A percentile compares a stretch with the other conserved stretches of the same genome.
These are phyloP conservation scores for Drosophila kuntzei DNA, from an alignment of 2,888 invertebrate species.

Conservation along the genomic window DNA sequence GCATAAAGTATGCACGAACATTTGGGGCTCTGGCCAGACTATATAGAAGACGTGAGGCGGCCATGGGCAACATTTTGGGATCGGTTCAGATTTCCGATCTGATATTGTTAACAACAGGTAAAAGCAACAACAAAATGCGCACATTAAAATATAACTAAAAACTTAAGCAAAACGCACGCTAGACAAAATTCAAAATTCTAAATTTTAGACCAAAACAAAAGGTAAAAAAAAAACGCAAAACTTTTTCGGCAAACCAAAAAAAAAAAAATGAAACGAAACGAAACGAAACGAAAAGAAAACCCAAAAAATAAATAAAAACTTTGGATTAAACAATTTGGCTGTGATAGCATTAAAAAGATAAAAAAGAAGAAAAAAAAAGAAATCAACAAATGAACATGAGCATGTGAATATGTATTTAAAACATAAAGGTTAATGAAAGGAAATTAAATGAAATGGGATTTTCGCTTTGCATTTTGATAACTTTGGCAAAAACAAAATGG, in stretches of 20 bases:
- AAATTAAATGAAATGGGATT: constrained; percentile 27
- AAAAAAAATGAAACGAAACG: constrained; percentile 34
- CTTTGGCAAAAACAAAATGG: constrained; percentile 26
- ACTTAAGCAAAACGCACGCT: constrained; percentile 62
- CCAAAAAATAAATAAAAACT: constrained; percentile 65
- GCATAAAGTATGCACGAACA: constrained; percentile 15
- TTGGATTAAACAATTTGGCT: constrained; percentile 86
- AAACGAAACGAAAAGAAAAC: constrained; percentile 23
- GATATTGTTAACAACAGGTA: constrained; percentile 15
- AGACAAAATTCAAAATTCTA: constrained; percentile 85
- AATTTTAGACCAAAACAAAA: constrained; percentile 70
- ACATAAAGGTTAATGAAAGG: constrained; percentile 32
- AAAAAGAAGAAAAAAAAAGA: constrained; percentile 23
- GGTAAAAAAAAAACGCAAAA: constrained; percentile 43
- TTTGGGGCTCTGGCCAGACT: constrained; percentile 45
- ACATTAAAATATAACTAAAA: constrained; percentile 17
- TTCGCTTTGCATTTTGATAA: constrained; percentile 64
- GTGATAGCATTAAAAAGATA: constrained; percentile 84
- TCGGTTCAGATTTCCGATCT: constrained; percentile 28
- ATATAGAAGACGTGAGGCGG: constrained; percentile 23
- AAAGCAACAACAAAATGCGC: constrained; percentile 64
- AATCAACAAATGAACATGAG: constrained; percentile 22
- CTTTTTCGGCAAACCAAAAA: constrained; percentile 64
- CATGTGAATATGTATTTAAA: constrained; percentile 41
- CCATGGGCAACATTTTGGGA: constrained; percentile 46